Percentiles rank a stretch among this genome's conserved stretches.
Conservation (phyloP, 2,888 invertebrate species). For the Calameuta pallipes region DNA sequence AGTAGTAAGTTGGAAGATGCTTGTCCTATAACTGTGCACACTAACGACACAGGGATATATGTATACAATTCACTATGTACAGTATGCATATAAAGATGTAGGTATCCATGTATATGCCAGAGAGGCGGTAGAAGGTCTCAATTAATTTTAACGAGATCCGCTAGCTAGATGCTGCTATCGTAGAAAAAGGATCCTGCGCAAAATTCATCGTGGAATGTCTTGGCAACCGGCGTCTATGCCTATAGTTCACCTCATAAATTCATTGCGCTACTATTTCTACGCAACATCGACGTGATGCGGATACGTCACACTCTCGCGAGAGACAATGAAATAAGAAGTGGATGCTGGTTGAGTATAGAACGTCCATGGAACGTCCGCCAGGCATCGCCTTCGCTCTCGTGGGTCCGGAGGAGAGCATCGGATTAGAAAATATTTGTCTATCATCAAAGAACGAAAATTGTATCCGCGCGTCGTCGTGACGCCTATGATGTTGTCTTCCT, state of each 20-base stretch:
- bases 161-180: slow-evolving; percentile 6
- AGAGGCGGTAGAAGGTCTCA: not conserved
- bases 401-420: not conserved
- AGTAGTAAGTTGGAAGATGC: slow-evolving; percentile 51
- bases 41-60: not conserved
- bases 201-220: slow-evolving; percentile 32
- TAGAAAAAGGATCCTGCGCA: slow-evolving; percentile 30
- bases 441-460: not conserved
- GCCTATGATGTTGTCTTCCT: not conserved
- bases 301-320: not conserved
- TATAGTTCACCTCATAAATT: not conserved
- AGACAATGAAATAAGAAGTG: not conserved
- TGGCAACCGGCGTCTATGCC: slow-evolving; percentile 16
- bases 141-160: not conserved
- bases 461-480: not conserved
- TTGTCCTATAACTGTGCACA: slow-evolving; percentile 7
- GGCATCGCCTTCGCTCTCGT: not conserved
- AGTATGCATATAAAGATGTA: not conserved
- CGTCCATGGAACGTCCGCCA: slow-evolving; percentile 1
- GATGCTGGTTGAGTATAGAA: not conserved
- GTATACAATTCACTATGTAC: no score
- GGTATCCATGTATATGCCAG: not conserved
- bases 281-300: not conserved
- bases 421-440: not conserved
- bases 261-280: not conserved